Conservation (phyloP, 35 echinoderm and acorn worm genomes). For the Lytechinus variegatus region DNA sequence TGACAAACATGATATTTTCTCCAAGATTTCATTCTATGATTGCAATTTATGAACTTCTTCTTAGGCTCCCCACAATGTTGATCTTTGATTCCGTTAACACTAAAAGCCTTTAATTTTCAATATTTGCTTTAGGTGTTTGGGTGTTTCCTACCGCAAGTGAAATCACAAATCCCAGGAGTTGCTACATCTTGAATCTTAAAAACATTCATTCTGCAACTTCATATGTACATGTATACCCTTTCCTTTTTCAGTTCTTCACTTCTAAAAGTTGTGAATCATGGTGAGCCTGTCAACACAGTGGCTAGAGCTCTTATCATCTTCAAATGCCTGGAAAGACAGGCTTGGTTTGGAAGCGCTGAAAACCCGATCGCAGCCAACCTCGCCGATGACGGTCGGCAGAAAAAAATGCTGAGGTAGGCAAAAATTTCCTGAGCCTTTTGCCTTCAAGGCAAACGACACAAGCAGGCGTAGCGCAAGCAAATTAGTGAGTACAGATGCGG, state of each 20-base stretch:
- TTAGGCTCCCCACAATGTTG: background rate
- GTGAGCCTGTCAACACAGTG: background rate
- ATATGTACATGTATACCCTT: background rate
- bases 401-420: slow-evolving; percentile 49
- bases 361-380: slow-evolving; percentile 3
- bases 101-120: background rate
- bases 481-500: slow-evolving; percentile 32
- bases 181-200: background rate
- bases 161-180: background rate
- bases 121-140: background rate
- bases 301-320: background rate
- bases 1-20: background rate
- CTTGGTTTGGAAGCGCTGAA: slow-evolving; percentile 16
- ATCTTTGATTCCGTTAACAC: background rate
- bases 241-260: background rate
- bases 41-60: background rate
- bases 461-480: background rate
- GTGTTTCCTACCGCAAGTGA: background rate
- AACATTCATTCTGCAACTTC: background rate
- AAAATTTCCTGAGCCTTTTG: background rate
- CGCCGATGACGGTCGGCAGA: background rate
- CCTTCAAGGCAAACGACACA: background rate
- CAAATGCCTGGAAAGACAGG: slow-evolving; percentile 42
- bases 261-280: background rate
- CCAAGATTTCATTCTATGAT: background rate